Conservation (phyloP, 2,888 invertebrate species). For the Junonia oenone region DNA sequence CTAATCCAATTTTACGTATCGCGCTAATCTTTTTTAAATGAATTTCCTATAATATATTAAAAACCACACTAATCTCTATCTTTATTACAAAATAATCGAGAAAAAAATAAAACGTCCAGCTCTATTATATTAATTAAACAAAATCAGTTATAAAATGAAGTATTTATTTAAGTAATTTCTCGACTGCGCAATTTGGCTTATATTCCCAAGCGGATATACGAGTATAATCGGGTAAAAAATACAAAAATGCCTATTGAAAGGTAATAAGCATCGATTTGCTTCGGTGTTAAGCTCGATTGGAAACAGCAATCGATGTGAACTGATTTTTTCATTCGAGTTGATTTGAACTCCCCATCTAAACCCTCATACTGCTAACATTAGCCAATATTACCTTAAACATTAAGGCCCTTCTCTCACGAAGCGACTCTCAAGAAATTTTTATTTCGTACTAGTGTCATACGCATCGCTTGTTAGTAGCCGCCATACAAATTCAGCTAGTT, state of each 20-base stretch:
- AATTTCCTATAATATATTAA: too few relatives aligned
- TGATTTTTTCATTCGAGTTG: conserved; percentile 50
- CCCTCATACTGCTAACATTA: conserved; percentile 36
- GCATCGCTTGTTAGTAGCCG: too few relatives aligned
- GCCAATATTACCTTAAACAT: background rate
- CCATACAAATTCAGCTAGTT: too few relatives aligned
- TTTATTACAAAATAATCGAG: too few relatives aligned
- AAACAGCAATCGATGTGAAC: conserved; percentile 48
- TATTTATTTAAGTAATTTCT: conserved; percentile 4
- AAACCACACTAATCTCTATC: too few relatives aligned
- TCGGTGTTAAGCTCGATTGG: conserved; percentile 45
- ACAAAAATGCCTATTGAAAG: conserved; percentile 18
- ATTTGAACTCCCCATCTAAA: conserved; percentile 60
- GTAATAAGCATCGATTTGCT: conserved; percentile 30
- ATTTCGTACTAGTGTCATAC: too few relatives aligned
- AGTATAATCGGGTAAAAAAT: conserved; percentile 11
- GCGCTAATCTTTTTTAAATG: too few relatives aligned
- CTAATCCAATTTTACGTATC: too few relatives aligned
- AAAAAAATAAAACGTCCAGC: background rate
- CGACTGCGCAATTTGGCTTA: background rate
- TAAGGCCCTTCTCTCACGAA: too few relatives aligned
- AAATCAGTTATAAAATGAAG: background rate
- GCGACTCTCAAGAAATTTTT: too few relatives aligned
- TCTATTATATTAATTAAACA: too few relatives aligned
- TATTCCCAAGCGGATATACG: conserved; percentile 5